Percentiles rank a stretch among this genome's conserved stretches.
Evolutionary conservation across 2,888 invertebrate species (phyloP).

Genomic region (Acleris cristana): DNA sequence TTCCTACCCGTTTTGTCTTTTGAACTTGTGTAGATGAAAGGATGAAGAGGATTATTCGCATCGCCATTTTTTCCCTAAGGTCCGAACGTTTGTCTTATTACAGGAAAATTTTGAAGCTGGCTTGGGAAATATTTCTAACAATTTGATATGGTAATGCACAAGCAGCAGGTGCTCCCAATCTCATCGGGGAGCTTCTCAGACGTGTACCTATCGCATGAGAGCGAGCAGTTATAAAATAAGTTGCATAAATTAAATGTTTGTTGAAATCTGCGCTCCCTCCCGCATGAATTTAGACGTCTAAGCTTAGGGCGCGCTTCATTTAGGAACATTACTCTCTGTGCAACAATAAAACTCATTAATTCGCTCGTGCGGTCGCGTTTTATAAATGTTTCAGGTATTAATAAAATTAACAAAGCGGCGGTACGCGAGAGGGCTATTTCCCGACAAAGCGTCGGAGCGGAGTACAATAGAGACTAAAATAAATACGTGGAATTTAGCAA

Average conservation of each 20-base stretch:
- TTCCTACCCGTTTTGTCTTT: slow-evolving; percentile 61
- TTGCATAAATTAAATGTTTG: slow-evolving; percentile 63
- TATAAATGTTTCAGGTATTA: slow-evolving; percentile 83
- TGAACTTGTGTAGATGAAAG: slow-evolving; percentile 61
- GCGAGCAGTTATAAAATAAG: slow-evolving; percentile 67
- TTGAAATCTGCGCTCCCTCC: slow-evolving; percentile 60
- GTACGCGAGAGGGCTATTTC: slow-evolving; percentile 76
- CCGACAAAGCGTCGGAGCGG: slow-evolving; percentile 76
- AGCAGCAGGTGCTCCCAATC: slow-evolving; percentile 65
- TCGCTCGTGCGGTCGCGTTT: slow-evolving; percentile 76
- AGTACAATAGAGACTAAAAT: slow-evolving; percentile 81
- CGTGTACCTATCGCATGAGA: slow-evolving; percentile 49
- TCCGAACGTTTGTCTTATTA: slow-evolving; percentile 39
- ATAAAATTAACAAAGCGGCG: slow-evolving; percentile 82
- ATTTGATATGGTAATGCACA: slow-evolving; percentile 56
- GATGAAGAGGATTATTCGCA: slow-evolving; percentile 65
- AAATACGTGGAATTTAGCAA: slow-evolving; percentile 82
- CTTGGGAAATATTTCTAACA: slow-evolving; percentile 53
- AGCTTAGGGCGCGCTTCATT: slow-evolving; percentile 66
- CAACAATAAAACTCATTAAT: slow-evolving; percentile 83
- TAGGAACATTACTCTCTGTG: slow-evolving; percentile 74
- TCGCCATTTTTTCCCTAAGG: slow-evolving; percentile 46
- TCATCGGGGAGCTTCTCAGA: slow-evolving; percentile 48
- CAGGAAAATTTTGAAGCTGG: slow-evolving; percentile 37
- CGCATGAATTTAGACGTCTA: slow-evolving; percentile 64